Conservation (phyloP, 2,113 vertebrate species). For the Pygoscelis adeliae region DNA sequence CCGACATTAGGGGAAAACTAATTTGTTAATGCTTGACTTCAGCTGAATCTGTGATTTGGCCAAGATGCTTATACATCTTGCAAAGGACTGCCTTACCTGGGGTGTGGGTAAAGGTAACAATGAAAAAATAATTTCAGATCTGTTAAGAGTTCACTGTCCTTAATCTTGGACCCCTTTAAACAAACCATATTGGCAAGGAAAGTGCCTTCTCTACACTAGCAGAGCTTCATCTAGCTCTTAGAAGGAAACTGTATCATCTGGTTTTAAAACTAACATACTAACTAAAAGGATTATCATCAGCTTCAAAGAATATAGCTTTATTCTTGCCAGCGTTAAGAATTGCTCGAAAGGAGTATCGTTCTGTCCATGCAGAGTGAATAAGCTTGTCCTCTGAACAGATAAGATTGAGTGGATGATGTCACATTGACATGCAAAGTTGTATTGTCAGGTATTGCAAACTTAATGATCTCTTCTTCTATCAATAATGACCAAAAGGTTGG, state of each 20-base stretch:
- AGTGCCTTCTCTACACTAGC: neutral
- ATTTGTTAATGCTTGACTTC: neutral
- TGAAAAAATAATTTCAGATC: neutral
- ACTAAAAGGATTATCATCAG: neutral
- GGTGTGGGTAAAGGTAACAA: neutral
- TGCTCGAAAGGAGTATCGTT: neutral
- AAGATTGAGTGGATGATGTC: neutral
- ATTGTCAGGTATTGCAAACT: neutral
- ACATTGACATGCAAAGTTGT: neutral
- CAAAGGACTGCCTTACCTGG: neutral
- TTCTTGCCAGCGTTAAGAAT: neutral
- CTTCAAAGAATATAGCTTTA: neutral
- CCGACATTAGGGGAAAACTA: neutral
- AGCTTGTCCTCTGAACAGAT: neutral
- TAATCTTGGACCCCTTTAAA: constrained; percentile 46
- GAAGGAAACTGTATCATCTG: neutral
- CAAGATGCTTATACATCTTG: neutral
- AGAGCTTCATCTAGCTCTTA: neutral
- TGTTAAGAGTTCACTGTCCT: neutral
- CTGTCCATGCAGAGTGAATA: neutral
- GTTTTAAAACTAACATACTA: neutral
- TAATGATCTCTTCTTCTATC: neutral
- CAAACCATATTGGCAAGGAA: constrained; percentile 24
- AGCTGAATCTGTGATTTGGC: neutral
- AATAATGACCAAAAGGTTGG: neutral